Percentiles rank a stretch among this genome's conserved stretches.
Evolutionary conservation across 2,797 vertebrate species (phyloP).

Genomic region (Astyanax mexicanus): DNA sequence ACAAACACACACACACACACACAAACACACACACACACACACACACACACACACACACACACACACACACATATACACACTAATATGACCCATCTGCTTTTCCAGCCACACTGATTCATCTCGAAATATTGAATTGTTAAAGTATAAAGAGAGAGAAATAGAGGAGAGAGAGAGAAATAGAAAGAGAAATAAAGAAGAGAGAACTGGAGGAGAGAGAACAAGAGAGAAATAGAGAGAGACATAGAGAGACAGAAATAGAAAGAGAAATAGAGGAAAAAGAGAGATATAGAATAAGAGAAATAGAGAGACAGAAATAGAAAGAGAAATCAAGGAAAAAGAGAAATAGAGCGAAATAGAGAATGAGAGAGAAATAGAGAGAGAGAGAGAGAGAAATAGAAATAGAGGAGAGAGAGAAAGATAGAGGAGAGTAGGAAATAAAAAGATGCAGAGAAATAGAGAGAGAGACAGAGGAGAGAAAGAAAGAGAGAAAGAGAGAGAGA

Average conservation of each 20-base stretch:
- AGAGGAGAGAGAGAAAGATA: too few relatives aligned
- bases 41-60: slow-evolving; percentile 6
- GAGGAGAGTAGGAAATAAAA: too few relatives aligned
- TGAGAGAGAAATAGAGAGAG: too few relatives aligned
- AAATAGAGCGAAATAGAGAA: too few relatives aligned
- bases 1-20: too few relatives aligned
- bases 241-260: slow-evolving; percentile 60
- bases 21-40: slow-evolving; percentile 17
- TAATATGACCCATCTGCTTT: slow-evolving; percentile 37
- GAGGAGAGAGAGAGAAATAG: too few relatives aligned
- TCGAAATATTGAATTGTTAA: slow-evolving; percentile 41
- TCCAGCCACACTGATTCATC: slow-evolving; percentile 27
- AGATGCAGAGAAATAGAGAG: too few relatives aligned
- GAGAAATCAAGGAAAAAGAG: too few relatives aligned
- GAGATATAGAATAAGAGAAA: too few relatives aligned
- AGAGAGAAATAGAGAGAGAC: background rate
- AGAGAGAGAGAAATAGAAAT: too few relatives aligned
- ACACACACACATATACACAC: slow-evolving; percentile 13
- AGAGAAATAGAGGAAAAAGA: background rate
- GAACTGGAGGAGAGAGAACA: slow-evolving; percentile 42
- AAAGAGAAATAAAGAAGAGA: too few relatives aligned
- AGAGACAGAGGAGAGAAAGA: background rate
- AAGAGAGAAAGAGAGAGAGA: background rate
- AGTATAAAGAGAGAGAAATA: background rate
- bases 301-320: too few relatives aligned